These are phyloP conservation scores for Mellilla xanthometata DNA, from an alignment of 2,888 invertebrate genomes.

Conservation along the genomic window DNA sequence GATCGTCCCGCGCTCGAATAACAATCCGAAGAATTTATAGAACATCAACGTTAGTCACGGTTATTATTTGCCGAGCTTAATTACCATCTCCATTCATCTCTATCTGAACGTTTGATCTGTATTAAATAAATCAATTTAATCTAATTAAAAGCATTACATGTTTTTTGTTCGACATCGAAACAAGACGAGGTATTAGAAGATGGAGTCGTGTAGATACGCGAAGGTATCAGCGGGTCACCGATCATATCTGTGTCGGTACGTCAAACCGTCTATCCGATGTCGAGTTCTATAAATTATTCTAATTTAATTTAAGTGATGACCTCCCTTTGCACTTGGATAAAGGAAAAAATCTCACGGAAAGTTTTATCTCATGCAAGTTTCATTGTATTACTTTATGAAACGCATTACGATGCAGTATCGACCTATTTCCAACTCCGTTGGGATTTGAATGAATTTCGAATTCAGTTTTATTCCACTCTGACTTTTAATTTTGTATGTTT, in stretches of 20 bases:
- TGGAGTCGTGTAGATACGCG: conserved; percentile 68
- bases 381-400: conserved; percentile 58
- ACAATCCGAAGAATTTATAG: conserved; percentile 27
- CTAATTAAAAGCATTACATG: conserved; percentile 82
- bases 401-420: conserved; percentile 42
- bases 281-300: conserved; percentile 77
- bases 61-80: conserved; percentile 74
- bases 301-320: conserved; percentile 80
- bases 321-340: conserved; percentile 56
- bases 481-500: conserved; percentile 37
- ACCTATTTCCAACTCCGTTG: conserved; percentile 16
- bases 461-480: conserved; percentile 46
- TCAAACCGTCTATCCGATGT: conserved; percentile 76
- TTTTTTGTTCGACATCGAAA: conserved; percentile 77
- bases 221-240: conserved; percentile 74
- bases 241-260: conserved; percentile 71
- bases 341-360: conserved; percentile 52
- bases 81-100: conserved; percentile 62
- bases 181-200: conserved; percentile 78
- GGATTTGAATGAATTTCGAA: conserved; percentile 47
- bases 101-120: conserved; percentile 66
- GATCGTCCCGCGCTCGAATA: conserved; percentile 12
- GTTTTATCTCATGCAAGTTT: conserved; percentile 62
- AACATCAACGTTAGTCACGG: conserved; percentile 46
- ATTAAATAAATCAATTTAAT: conserved; percentile 81